A percentile compares a stretch with the other conserved stretches of the same genome.
Evolutionary conservation across 2,797 vertebrate species (phyloP).

Genomic region (Trichosurus vulpecula): DNA sequence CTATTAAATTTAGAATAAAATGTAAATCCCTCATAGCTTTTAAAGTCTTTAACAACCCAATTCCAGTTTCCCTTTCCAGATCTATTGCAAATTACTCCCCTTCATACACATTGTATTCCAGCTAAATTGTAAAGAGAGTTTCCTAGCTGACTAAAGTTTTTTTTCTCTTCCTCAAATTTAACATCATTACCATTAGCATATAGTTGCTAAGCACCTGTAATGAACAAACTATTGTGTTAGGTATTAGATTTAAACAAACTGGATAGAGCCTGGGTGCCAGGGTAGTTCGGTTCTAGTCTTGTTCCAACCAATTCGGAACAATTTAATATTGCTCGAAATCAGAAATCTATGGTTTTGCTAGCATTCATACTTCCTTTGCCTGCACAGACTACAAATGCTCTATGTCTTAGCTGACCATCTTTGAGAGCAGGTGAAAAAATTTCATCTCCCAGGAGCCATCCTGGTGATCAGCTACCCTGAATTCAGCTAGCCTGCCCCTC

Average conservation of each 20-base stretch:
- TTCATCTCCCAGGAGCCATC: neutral
- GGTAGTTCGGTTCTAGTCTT: neutral
- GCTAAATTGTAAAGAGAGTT: neutral
- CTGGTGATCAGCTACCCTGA: neutral
- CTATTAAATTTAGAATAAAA: neutral
- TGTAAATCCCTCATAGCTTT: neutral
- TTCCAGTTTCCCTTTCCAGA: neutral
- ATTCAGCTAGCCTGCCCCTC: neutral
- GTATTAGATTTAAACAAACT: neutral
- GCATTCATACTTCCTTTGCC: neutral
- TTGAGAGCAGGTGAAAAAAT: neutral
- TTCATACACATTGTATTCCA: neutral
- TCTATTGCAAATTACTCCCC: fast-evolving
- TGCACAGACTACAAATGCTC: neutral
- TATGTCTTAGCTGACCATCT: neutral
- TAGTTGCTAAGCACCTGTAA: neutral
- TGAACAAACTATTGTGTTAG: neutral
- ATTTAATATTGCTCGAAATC: neutral
- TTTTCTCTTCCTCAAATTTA: neutral
- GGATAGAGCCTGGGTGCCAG: neutral
- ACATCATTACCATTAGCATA: neutral
- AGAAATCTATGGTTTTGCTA: neutral
- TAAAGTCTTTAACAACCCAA: neutral
- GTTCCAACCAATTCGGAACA: neutral
- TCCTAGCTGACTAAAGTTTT: neutral